Conservation (phyloP, 2,113 vertebrate species). For the Isurus oxyrinchus region DNA sequence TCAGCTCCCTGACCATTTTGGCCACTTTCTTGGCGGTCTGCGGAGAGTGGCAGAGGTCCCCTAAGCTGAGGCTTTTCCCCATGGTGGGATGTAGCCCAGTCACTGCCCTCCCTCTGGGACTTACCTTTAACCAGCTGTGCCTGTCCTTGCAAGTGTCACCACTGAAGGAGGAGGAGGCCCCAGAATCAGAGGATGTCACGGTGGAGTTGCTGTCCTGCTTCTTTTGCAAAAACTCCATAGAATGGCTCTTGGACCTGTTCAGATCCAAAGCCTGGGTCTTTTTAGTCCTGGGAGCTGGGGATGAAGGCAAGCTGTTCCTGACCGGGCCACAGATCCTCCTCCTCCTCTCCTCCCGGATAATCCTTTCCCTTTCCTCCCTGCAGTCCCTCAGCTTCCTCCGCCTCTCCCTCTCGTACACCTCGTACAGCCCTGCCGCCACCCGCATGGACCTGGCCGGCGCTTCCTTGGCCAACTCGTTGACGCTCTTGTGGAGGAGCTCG, state of each 20-base stretch:
- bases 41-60: conserved; percentile 85
- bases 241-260: conserved; percentile 68
- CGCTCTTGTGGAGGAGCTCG: conserved; percentile 75
- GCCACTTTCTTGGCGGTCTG: conserved; percentile 89
- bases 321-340: conserved; percentile 60
- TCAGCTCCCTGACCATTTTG: conserved; percentile 84
- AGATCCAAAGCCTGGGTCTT: background rate
- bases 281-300: conserved; percentile 49
- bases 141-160: conserved; percentile 73
- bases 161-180: conserved; percentile 79
- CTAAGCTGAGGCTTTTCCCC: conserved; percentile 88
- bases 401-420: conserved; percentile 80
- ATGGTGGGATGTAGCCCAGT: conserved; percentile 58
- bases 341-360: conserved; percentile 79
- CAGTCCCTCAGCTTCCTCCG: conserved; percentile 83
- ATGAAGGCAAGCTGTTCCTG: conserved; percentile 51
- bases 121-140: conserved; percentile 57
- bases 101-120: conserved; percentile 57
- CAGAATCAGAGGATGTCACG: conserved; percentile 84
- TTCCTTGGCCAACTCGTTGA: conserved; percentile 79
- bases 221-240: conserved; percentile 80
- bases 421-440: conserved; percentile 82
- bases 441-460: conserved; percentile 85
- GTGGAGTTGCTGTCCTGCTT: conserved; percentile 67
- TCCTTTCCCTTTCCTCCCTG: conserved; percentile 80